Evolutionary conservation across 2,113 vertebrate genomes (phyloP).

Genomic region (Oryzias woworae): DNA sequence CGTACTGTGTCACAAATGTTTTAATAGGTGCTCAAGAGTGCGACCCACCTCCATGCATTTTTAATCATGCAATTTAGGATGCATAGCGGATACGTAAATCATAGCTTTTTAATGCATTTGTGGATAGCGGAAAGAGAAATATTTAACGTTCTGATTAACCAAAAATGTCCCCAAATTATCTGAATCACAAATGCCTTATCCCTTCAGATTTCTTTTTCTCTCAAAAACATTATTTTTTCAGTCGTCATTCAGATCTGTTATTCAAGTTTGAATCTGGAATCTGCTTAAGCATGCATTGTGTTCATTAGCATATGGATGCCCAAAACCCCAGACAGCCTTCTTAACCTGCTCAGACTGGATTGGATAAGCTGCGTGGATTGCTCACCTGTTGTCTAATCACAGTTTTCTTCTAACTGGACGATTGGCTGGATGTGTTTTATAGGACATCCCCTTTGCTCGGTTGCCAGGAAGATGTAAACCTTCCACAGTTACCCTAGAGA

Average conservation of each 20-base stretch:
- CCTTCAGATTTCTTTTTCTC: background rate
- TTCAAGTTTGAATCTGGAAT: slow-evolving; percentile 38
- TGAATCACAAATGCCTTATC: background rate
- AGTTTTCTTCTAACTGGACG: slow-evolving; percentile 39
- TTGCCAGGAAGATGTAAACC: slow-evolving; percentile 77
- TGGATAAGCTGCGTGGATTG: slow-evolving; percentile 36
- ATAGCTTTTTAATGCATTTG: slow-evolving; percentile 61
- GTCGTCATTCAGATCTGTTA: slow-evolving; percentile 34
- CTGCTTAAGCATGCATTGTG: slow-evolving; percentile 55
- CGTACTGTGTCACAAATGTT: slow-evolving; percentile 54
- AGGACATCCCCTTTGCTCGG: slow-evolving; percentile 61
- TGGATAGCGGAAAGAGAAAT: slow-evolving; percentile 45
- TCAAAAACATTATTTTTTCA: slow-evolving; percentile 38
- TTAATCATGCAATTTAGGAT: slow-evolving; percentile 40
- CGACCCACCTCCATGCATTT: slow-evolving; percentile 55
- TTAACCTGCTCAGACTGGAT: slow-evolving; percentile 40
- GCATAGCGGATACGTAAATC: slow-evolving; percentile 60
- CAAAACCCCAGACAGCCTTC: slow-evolving; percentile 28
- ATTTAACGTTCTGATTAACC: slow-evolving; percentile 12
- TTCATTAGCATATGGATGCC: slow-evolving; percentile 57
- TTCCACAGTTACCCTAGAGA: slow-evolving; percentile 77
- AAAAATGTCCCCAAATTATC: background rate
- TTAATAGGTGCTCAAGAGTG: slow-evolving; percentile 65
- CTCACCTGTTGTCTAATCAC: slow-evolving; percentile 59
- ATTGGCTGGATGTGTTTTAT: slow-evolving; percentile 57